Evolutionary conservation across 53 echinoderm and acorn worm genomes (phyloP).

Genomic region (Pentamera pediparva): DNA sequence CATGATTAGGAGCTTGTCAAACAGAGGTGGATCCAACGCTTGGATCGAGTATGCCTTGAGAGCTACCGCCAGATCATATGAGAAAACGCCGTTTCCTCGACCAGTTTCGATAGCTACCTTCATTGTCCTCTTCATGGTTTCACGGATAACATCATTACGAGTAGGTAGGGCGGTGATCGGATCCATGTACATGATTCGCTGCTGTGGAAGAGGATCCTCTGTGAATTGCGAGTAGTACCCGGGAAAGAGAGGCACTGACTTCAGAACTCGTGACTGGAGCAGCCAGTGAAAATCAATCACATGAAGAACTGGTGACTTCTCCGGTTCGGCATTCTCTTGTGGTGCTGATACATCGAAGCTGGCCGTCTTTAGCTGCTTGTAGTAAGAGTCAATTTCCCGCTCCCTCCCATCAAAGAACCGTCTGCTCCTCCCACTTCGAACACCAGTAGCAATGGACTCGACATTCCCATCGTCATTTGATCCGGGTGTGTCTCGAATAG

Average conservation of each 20-base stretch:
- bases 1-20: conserved; percentile 49
- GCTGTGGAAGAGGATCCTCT: conserved; percentile 35
- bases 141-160: conserved; percentile 44
- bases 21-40: conserved; percentile 38
- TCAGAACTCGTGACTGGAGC: conserved; percentile 13
- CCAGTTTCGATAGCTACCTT: conserved; percentile 37
- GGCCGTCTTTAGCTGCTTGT: conserved; percentile 29
- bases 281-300: conserved; percentile 51
- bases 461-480: not conserved
- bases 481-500: not conserved
- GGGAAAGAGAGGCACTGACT: conserved; percentile 45
- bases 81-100: conserved; percentile 40
- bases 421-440: conserved; percentile 27
- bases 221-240: conserved; percentile 46
- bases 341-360: conserved; percentile 27
- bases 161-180: conserved; percentile 41
- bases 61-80: conserved; percentile 57
- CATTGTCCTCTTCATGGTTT: conserved; percentile 46
- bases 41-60: conserved; percentile 52
- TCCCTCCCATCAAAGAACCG: conserved; percentile 45
- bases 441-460: not conserved
- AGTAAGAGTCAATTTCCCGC: conserved; percentile 43
- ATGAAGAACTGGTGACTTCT: not conserved
- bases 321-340: conserved; percentile 6
- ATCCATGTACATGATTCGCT: conserved; percentile 49